Evolutionary conservation across 2,113 vertebrate genomes (phyloP), one percentile per base, ranked within the genome.

Genomic region (Lepus timidus): DNA sequence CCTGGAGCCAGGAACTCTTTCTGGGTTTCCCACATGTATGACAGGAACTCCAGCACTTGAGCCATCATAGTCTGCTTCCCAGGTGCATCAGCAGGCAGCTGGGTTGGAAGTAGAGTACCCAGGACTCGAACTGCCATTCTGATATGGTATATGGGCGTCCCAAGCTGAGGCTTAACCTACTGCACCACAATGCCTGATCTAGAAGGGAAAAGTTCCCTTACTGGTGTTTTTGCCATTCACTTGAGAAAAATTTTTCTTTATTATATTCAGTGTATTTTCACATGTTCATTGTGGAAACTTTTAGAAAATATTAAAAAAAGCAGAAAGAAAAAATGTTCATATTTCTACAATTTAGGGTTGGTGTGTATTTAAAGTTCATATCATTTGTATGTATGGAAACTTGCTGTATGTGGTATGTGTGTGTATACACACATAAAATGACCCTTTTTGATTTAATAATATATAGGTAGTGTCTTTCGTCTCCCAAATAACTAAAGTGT

Each of bases 271-370:
- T 2, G 4, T 85, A 94, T 81, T 90, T 95, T 31, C 61, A 75
- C 51, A 33, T 68, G 3, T 75, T 81, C 17, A 81, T 70, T 86
- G 61, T 82, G 75, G 25, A 86, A 82, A 82, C 62, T 74, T 81
- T 70, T 90, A 86, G 82, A 86, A 90, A 93, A 81, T 90, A 52
- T 62, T 6, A 90, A 62, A 75, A 39, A 90, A 93, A 90, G 22
- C 64, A 90, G 82, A 64, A 92, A 88, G 76, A 64, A 78, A 78
- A 85, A 65, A 90, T 39, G 49, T 64, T 22, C 17, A 31, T 86
- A 86, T 82, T 86, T 68, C 39, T 44, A 7, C 44, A 44, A 44
- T 44, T 44, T 44, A 44, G 44, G 9, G 44, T 44, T 44, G 44
- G 44, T 44, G 44, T 44, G 44, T 44, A 7, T 44, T 85, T 33